phyloP scores from a whole-genome alignment of 2,797 vertebrate genomes.

The Hemitrygon akajei region DNA sequence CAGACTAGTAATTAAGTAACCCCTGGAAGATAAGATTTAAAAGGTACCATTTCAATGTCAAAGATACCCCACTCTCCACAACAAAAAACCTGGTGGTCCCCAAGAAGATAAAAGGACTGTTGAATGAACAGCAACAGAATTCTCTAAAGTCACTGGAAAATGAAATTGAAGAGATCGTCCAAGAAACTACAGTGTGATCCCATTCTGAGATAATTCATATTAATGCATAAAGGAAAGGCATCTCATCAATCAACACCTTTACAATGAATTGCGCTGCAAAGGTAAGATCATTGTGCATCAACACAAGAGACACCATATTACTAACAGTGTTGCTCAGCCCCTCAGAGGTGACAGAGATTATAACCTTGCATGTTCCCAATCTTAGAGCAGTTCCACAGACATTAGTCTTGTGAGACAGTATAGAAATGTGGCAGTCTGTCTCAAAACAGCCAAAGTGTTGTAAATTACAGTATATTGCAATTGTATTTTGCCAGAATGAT shows the following conservation, averaged over 20 bases:
- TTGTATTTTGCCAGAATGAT: conserved; percentile 21
- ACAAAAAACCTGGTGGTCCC: not conserved
- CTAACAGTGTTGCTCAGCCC: not conserved
- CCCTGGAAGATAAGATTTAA: conserved; percentile 4
- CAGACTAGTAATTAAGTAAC: conserved; percentile 13
- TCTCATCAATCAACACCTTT: not conserved
- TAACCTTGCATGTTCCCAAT: not conserved
- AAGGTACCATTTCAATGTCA: not conserved
- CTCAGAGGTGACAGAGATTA: not conserved
- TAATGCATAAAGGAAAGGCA: not conserved
- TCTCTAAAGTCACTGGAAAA: not conserved
- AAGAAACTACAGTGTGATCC: not conserved
- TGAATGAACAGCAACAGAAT: not conserved
- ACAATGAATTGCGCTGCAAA: not conserved
- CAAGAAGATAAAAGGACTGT: not conserved
- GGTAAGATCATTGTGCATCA: not conserved
- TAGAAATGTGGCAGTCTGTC: not conserved
- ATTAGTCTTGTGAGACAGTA: not conserved
- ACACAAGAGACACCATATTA: not conserved
- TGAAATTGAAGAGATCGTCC: not conserved
- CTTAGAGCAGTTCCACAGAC: not conserved
- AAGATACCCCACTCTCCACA: not conserved
- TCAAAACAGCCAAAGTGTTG: not conserved
- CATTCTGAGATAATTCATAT: conserved; percentile 8
- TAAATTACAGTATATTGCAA: conserved; percentile 30